These are phyloP conservation scores for Octomys mimax DNA, from an alignment of 2,797 vertebrate genomes.

Conservation along the genomic window DNA sequence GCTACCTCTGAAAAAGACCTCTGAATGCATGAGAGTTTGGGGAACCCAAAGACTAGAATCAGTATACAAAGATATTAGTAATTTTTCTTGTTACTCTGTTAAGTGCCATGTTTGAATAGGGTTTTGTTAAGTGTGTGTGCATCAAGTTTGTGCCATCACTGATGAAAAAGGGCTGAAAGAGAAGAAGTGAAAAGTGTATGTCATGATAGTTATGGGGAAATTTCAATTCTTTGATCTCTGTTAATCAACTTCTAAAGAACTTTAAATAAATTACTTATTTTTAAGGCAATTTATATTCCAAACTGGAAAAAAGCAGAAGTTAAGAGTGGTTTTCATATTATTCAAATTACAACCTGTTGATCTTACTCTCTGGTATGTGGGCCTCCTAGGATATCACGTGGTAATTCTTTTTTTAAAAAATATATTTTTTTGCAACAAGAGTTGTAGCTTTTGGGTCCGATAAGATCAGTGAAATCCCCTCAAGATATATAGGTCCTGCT, in stretches of 20 bases:
- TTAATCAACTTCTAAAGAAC: neutral
- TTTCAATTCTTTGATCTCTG: neutral
- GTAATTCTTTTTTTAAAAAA: too few relatives aligned
- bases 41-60: neutral
- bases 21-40: neutral
- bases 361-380: neutral
- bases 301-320: neutral
- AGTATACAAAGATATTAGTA: neutral
- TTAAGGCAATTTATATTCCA: neutral
- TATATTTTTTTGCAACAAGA: too few relatives aligned
- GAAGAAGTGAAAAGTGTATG: neutral
- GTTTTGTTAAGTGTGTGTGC: neutral
- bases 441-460: too few relatives aligned
- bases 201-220: neutral
- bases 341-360: neutral
- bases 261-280: neutral
- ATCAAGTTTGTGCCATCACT: neutral
- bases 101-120: neutral
- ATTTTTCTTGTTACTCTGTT: conserved; percentile 2
- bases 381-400: neutral
- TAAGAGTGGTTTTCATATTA: neutral
- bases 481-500: too few relatives aligned
- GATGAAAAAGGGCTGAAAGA: neutral
- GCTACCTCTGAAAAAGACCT: neutral
- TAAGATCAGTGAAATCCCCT: too few relatives aligned